Conservation (phyloP, 2,888 invertebrate genomes). For the Antitype chi region DNA sequence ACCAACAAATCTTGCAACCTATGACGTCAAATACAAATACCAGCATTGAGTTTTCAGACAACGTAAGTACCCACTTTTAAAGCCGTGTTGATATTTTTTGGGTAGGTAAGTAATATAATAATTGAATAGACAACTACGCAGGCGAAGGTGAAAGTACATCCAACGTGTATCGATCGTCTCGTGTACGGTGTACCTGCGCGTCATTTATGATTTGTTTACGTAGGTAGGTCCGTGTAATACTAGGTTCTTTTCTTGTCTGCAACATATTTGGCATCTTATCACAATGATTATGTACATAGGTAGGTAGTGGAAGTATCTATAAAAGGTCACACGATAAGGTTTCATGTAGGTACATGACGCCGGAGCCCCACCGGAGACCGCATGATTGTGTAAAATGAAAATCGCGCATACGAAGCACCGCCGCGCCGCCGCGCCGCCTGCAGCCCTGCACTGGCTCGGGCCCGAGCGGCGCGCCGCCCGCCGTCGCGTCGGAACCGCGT, state of each 20-base stretch:
- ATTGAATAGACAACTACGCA: not conserved
- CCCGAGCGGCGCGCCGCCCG: too few relatives aligned
- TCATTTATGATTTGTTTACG: not conserved
- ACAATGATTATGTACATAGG: not conserved
- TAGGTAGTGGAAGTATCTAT: not conserved
- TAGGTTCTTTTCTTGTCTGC: not conserved
- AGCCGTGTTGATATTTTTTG: not conserved
- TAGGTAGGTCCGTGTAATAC: not conserved
- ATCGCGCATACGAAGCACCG: too few relatives aligned
- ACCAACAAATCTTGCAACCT: not conserved
- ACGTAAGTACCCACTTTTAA: conserved; percentile 33
- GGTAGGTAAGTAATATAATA: not conserved
- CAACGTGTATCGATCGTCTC: not conserved
- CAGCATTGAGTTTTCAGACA: not conserved
- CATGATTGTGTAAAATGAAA: too few relatives aligned
- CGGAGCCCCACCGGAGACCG: too few relatives aligned
- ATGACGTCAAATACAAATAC: not conserved
- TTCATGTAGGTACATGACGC: too few relatives aligned
- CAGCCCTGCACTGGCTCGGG: too few relatives aligned
- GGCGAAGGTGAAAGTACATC: not conserved
- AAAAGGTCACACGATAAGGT: not conserved
- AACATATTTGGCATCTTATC: not conserved
- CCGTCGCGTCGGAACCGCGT: too few relatives aligned
- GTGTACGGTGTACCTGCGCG: not conserved
- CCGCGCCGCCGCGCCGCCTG: too few relatives aligned